phyloP scores from a whole-genome alignment of 1,140 invertebrate genomes.

The Heliothis subflexa region DNA sequence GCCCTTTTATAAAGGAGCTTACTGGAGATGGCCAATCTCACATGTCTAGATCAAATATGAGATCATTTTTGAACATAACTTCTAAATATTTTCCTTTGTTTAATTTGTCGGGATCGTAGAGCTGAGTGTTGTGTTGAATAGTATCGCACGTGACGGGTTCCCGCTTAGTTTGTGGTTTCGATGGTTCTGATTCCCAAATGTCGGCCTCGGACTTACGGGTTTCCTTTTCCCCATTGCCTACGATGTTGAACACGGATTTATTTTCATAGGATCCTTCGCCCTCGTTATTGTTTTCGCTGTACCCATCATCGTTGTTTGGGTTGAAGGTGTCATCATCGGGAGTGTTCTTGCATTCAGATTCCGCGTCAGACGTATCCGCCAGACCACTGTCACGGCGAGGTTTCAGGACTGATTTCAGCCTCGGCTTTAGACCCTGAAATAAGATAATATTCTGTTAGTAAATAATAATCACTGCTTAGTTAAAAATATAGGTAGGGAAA shows the following conservation, averaged over 20 bases:
- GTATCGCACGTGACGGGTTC: conserved; percentile 67
- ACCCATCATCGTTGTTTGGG: conserved; percentile 53
- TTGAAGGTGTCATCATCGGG: conserved; percentile 55
- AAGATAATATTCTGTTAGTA: conserved; percentile 23
- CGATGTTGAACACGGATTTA: conserved; percentile 59
- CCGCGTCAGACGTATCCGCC: conserved; percentile 82
- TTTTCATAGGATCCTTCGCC: conserved; percentile 30
- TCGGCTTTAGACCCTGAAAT: conserved; percentile 69
- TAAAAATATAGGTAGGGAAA: no score
- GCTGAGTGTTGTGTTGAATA: conserved; percentile 77
- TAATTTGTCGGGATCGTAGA: conserved; percentile 80
- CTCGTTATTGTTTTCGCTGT: conserved; percentile 40
- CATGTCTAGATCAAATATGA: conserved; percentile 87
- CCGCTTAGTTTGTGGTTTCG: conserved; percentile 53
- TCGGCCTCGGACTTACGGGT: conserved; percentile 52
- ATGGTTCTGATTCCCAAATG: conserved; percentile 62
- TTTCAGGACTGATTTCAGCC: conserved; percentile 73
- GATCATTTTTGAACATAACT: conserved; percentile 85
- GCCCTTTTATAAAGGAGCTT: conserved; percentile 38
- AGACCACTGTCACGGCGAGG: conserved; percentile 80
- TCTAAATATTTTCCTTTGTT: conserved; percentile 84
- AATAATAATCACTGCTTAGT: no score
- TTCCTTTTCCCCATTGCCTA: conserved; percentile 60
- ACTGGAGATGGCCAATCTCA: conserved; percentile 67
- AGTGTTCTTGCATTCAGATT: conserved; percentile 72